Base-by-base conservation (phyloP, 2,113 vertebrate species). In the Rhinolophus ferrumequinum region DNA sequence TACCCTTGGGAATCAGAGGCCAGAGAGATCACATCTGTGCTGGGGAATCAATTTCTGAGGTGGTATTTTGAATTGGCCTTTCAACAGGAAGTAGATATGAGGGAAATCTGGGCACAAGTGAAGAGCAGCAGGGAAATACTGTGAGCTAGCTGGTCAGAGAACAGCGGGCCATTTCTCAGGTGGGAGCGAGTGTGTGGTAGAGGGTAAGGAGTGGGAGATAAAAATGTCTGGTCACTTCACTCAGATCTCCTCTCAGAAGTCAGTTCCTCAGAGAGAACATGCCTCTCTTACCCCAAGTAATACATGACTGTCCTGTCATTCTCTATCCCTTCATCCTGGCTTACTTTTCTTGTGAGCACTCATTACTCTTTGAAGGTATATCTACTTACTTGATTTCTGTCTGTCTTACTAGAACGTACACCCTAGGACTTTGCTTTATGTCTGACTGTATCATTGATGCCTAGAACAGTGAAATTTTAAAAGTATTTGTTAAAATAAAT, bases 401-500 rank as follows among this genome's bases (percentile, higher is more conserved):
- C 54, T 91, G 28, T 58, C 7, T 83, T 92, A 81, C 9, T 72
- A 76, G 88, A 80, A 21, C 38, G 6, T 47, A 83, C 89, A n/a
- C 8, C 80, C 16, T 64, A 64, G 28, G 44, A 90, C 83, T 72
- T 90, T 77, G 22, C 19, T 67, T 86, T 87, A 30, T 83, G 33
- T 81, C 35, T 4, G 80, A 7, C 5, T 30, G 6, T n/a, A 26
- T 41, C 64, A 64, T 3, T 60, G 30, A 75, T 54, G 26, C 33
- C 52, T 58, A 41, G 41, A 52, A 82, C 24, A 60, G 24, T 88
- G 44, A 90, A 35, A 64, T 60, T 96, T 16, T 58, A 64, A 92
- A 62, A 67, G 13, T 60, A 44, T 81, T 95, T 83, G 8, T 87
- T 67, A 50, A 75, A 82, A 67, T 83, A 93, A 80, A 90, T 91